Conservation (phyloP, 2,113 vertebrate genomes). For the Lipotes vexillifer region DNA sequence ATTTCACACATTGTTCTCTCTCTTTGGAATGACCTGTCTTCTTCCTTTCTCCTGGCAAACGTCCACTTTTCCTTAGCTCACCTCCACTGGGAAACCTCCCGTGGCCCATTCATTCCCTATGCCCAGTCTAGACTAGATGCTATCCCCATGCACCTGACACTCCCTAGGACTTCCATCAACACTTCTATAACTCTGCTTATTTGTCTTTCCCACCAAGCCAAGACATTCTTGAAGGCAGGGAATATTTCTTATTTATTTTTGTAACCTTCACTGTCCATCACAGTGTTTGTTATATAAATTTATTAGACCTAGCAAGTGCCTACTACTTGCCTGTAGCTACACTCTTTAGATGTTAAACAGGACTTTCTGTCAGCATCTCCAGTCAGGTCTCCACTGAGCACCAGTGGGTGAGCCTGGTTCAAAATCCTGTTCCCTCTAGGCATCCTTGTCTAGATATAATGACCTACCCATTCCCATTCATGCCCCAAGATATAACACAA, state of each 20-base stretch:
- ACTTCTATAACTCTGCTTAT: not conserved
- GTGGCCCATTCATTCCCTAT: not conserved
- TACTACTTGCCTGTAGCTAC: not conserved
- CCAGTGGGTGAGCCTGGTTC: not conserved
- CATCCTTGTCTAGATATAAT: not conserved
- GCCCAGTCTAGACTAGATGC: not conserved
- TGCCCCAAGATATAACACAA: not conserved
- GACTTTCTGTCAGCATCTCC: not conserved
- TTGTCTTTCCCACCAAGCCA: not conserved
- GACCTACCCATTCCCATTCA: not conserved
- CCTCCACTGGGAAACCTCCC: not conserved
- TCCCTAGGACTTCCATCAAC: not conserved
- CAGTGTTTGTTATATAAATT: not conserved
- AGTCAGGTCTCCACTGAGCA: not conserved
- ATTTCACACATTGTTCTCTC: not conserved
- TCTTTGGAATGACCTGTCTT: not conserved
- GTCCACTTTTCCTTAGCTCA: not conserved
- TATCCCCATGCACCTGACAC: not conserved
- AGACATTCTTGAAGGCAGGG: not conserved
- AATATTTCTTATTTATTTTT: not conserved
- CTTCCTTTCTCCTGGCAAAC: not conserved
- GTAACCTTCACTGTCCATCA: not conserved
- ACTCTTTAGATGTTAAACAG: not conserved
- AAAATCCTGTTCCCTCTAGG: not conserved
- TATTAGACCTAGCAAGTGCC: not conserved